These are phyloP conservation scores for Gymnoscelis rufifasciata DNA, from an alignment of 2,888 invertebrate genomes.

Conservation along the genomic window DNA sequence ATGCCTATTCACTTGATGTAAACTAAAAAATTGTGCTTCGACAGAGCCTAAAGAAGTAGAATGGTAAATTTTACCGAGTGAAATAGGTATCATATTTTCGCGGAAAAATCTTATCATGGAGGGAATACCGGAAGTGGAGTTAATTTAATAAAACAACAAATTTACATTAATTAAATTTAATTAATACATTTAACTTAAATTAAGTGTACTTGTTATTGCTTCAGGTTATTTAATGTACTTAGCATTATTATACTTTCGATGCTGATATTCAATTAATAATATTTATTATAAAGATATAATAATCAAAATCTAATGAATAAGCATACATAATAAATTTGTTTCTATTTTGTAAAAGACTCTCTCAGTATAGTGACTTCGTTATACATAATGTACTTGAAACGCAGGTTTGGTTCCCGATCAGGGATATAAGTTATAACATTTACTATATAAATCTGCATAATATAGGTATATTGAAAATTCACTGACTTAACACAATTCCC, in stretches of 20 bases:
- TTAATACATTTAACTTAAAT: conserved; percentile 50
- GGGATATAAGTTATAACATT: background rate
- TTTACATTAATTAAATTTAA: conserved; percentile 38
- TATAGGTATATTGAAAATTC: too few relatives aligned
- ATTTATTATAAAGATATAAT: conserved; percentile 1
- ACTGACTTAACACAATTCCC: too few relatives aligned
- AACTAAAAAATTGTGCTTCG: too few relatives aligned
- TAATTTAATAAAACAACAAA: conserved; percentile 49
- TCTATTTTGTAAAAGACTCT: background rate
- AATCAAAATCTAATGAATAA: conserved; percentile 1
- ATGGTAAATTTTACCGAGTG: too few relatives aligned
- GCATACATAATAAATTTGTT: background rate
- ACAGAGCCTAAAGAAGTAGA: too few relatives aligned
- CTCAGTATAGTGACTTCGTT: background rate
- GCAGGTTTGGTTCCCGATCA: background rate
- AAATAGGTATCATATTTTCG: too few relatives aligned
- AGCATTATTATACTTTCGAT: conserved; percentile 44
- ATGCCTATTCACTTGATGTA: too few relatives aligned
- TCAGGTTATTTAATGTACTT: conserved; percentile 64
- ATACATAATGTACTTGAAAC: background rate
- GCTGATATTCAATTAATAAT: conserved; percentile 20
- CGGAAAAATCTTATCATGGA: too few relatives aligned
- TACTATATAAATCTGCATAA: too few relatives aligned
- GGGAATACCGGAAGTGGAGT: too few relatives aligned
- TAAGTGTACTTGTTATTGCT: conserved; percentile 45